Evolutionary conservation across 2,888 invertebrate genomes (phyloP), one percentile per base, ranked within the genome.

Genomic region (Melanophora roralis): DNA sequence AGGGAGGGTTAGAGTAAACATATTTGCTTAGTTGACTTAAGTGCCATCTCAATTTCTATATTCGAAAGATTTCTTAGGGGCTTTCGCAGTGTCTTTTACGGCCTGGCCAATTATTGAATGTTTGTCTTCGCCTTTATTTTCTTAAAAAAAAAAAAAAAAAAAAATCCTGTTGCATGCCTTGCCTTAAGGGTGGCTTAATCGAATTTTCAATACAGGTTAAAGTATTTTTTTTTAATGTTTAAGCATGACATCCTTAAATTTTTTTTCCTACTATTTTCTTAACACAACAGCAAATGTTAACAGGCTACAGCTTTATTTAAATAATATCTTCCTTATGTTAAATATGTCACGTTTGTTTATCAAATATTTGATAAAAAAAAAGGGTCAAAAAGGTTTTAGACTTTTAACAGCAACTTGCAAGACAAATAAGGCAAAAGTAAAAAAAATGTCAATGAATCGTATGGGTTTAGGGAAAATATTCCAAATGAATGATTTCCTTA

Each of bases 1-100:
- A 1, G 3, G 21, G 21, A 19, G 47, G 14, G 47, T 12, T 4
- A 11, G 40, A 16, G n/a, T 4, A 32, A 27, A 38, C 19, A 40
- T 6, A 16, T 27, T 21, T 49, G 19, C 27, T n/a, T n/a, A 27
- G 27, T 49, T 19, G 12, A 0, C 7, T 36, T 21, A 57, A 45
- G 47, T 49, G 32, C 21, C 60, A 60, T n/a, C 40, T 60, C 49
- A 51, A 49, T 53, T 64, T 38, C 7, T 27, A 40, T 53, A 23
- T 21, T 38, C 7, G 57, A 53, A 62, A 12, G 12, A 40, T 65
- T 74, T 21, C 55, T 40, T 32, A 34, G 60, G 32, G 49, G 32
- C 71, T 51, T 27, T 38, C 49, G 32, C 16, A 36, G 21, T 21
- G 14, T 53, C 21, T 12, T 21, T 45, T 65, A 14, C 14, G 36